Percentiles rank a stretch among this genome's conserved stretches.
These are phyloP conservation scores for Drosophila kambysellisi DNA, from an alignment of 2,888 invertebrate species.

Conservation along the genomic window DNA sequence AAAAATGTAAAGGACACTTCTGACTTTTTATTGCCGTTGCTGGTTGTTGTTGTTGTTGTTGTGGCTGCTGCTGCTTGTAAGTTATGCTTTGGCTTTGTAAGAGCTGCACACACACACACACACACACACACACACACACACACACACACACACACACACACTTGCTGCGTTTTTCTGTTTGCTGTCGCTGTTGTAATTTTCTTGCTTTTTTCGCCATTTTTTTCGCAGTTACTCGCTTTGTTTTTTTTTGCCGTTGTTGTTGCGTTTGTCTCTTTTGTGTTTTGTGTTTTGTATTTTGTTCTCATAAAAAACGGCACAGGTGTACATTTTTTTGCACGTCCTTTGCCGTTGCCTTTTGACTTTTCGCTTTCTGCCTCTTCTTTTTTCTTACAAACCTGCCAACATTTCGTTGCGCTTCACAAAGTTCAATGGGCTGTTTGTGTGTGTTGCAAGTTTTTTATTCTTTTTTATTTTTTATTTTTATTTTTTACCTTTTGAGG, in stretches of 20 bases:
- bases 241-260: slow-evolving; percentile 31
- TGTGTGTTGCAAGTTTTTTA: slow-evolving; percentile 1
- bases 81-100: slow-evolving; percentile 75
- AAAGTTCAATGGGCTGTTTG: slow-evolving; percentile 75
- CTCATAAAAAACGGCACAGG: slow-evolving; percentile 72
- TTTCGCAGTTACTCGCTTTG: slow-evolving; percentile 54
- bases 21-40: slow-evolving; percentile 70
- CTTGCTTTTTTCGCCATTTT: slow-evolving; percentile 74
- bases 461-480: slow-evolving; percentile 6
- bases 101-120: slow-evolving; percentile 43
- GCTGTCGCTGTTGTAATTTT: slow-evolving; percentile 72
- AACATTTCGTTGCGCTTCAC: slow-evolving; percentile 81
- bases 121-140: slow-evolving; percentile 35
- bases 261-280: slow-evolving; percentile 63
- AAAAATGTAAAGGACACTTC: slow-evolving; percentile 74
- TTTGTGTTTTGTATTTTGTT: slow-evolving; percentile 61
- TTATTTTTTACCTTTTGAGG: slow-evolving; percentile 40
- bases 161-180: slow-evolving; percentile 63
- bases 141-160: slow-evolving; percentile 17
- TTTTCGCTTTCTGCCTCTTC: slow-evolving; percentile 31
- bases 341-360: slow-evolving; percentile 71
- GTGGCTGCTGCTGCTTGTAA: slow-evolving; percentile 60
- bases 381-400: slow-evolving; percentile 57
- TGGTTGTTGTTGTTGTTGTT: slow-evolving; percentile 41
- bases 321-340: slow-evolving; percentile 80